Percentiles rank a stretch among this genome's conserved stretches.
These are phyloP conservation scores for Silurus asotus DNA, from an alignment of 2,113 vertebrate species.

Conservation along the genomic window DNA sequence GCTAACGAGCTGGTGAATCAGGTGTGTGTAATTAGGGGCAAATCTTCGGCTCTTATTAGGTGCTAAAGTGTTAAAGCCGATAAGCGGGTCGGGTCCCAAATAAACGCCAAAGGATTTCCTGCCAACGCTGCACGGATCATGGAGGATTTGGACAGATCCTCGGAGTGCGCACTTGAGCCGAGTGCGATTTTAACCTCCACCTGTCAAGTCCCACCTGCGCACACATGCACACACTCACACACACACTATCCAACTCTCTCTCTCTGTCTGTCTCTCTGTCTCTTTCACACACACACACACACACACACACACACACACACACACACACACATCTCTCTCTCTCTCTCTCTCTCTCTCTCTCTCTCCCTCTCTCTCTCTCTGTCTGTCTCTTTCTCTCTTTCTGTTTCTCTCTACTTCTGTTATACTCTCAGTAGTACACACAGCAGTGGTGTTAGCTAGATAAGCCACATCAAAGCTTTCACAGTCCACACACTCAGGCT, in stretches of 20 bases:
- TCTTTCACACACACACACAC: not conserved
- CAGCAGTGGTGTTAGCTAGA: conserved; percentile 28
- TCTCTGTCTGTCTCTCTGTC: conserved; percentile 3
- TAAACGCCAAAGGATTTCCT: conserved; percentile 37
- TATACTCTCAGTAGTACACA: conserved; percentile 2
- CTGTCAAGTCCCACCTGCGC: conserved; percentile 54
- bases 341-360: not conserved
- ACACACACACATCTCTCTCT: not conserved
- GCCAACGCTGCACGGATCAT: conserved; percentile 44
- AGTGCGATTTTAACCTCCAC: conserved; percentile 60
- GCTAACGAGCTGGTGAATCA: conserved; percentile 32
- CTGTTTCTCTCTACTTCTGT: not conserved
- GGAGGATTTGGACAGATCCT: conserved; percentile 44
- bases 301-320: conserved; percentile 11
- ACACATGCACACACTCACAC: conserved; percentile 35
- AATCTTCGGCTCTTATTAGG: conserved; percentile 30
- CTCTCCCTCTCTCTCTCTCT: not conserved
- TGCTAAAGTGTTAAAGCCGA: conserved; percentile 44
- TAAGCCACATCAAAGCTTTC: conserved; percentile 28
- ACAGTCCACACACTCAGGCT: not conserved
- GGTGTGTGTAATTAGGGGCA: conserved; percentile 41
- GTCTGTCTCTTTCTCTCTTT: not conserved
- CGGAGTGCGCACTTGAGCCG: conserved; percentile 39
- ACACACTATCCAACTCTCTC: not conserved
- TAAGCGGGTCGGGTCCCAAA: conserved; percentile 45